Conservation (phyloP, 1,140 invertebrate genomes). For the Sitophilus oryzae region DNA sequence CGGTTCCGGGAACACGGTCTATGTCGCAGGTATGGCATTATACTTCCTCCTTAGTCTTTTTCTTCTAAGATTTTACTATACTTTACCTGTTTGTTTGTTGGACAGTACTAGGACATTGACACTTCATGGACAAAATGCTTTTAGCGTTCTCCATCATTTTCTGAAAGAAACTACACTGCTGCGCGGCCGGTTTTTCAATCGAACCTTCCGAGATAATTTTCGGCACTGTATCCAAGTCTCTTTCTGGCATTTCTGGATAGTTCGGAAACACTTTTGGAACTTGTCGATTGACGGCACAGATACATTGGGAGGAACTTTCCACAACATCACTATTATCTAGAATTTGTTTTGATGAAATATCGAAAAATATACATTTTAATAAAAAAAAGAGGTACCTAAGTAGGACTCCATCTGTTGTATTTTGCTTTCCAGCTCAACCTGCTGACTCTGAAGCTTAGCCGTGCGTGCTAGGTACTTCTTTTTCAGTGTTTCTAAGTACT, state of each 20-base stretch:
- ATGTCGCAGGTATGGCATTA: no score
- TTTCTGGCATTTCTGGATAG: conserved; percentile 7
- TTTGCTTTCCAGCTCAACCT: conserved; percentile 14
- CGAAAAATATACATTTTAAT: not conserved
- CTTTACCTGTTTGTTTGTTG: not conserved
- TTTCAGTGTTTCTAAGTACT: conserved; percentile 19
- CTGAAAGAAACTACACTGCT: conserved; percentile 25
- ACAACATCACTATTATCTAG: no score
- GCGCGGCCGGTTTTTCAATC: conserved; percentile 2
- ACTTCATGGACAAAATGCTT: conserved; percentile 26
- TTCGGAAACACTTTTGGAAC: conserved; percentile 20
- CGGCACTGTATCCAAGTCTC: conserved; percentile 6
- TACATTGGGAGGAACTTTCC: no score
- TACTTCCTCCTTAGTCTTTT: no score
- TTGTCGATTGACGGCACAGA: no score
- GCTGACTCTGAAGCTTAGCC: conserved; percentile 15
- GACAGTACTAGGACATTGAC: conserved; percentile 14
- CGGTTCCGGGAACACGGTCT: no score
- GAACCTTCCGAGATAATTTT: not conserved
- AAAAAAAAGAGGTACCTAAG: conserved; percentile 9
- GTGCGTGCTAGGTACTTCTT: conserved; percentile 14
- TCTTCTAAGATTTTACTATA: no score
- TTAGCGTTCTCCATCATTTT: conserved; percentile 29
- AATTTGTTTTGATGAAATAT: no score
- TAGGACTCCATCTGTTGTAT: conserved; percentile 17